These are phyloP conservation scores for Diarsia brunnea DNA, from an alignment of 2,888 invertebrate species.

Conservation along the genomic window DNA sequence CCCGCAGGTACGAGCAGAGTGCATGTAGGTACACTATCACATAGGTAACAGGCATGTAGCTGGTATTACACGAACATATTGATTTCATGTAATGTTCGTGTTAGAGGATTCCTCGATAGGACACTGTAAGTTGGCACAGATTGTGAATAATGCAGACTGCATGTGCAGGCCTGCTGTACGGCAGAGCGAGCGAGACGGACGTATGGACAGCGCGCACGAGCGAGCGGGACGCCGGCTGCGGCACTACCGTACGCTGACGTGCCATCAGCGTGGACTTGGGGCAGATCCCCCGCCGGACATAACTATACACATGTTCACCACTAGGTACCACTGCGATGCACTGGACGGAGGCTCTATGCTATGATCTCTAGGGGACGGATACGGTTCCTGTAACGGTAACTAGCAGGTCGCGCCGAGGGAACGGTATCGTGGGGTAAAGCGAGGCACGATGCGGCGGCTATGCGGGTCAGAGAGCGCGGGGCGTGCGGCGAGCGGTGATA, in stretches of 20 bases:
- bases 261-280: constrained; percentile 31
- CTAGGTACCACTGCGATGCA: constrained; percentile 66
- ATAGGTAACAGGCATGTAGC: constrained; percentile 35
- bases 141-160: constrained; percentile 81
- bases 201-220: constrained; percentile 69
- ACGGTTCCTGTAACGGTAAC: constrained; percentile 39
- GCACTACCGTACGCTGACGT: constrained; percentile 71
- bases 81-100: constrained; percentile 49
- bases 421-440: constrained; percentile 60
- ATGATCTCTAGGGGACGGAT: constrained; percentile 47
- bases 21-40: constrained; percentile 45
- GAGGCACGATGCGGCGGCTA: constrained; percentile 58
- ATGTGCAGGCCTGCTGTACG: constrained; percentile 80
- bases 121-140: constrained; percentile 73
- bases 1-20: constrained; percentile 32
- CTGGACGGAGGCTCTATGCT: constrained; percentile 57
- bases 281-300: constrained; percentile 58
- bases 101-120: constrained; percentile 50
- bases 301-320: constrained; percentile 64
- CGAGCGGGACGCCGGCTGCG: constrained; percentile 83
- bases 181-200: constrained; percentile 79
- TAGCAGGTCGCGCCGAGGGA: constrained; percentile 56
- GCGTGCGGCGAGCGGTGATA: constrained; percentile 59
- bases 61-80: constrained; percentile 46
- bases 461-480: constrained; percentile 64